Conservation (phyloP, 2,888 invertebrate species). For the Dicyrtomina minuta region DNA sequence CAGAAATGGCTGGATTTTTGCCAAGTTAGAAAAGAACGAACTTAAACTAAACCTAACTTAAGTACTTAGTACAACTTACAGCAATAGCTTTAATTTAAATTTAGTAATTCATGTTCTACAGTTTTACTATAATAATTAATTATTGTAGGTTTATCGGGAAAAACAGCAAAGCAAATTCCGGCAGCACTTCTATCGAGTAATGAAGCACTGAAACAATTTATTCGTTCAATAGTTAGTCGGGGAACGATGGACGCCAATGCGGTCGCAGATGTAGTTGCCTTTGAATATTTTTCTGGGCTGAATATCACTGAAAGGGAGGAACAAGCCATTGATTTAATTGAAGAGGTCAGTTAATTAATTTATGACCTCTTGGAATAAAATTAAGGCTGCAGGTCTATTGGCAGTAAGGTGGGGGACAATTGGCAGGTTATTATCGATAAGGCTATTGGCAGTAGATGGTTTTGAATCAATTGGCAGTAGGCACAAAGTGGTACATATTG, state of each 20-base stretch:
- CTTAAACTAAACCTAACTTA: background rate
- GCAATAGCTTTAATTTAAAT: background rate
- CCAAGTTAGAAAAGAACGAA: constrained; percentile 36
- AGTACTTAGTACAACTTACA: background rate
- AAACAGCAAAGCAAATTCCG: constrained; percentile 17
- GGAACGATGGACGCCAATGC: constrained; percentile 33
- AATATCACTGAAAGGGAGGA: constrained; percentile 43
- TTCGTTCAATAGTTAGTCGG: constrained; percentile 37
- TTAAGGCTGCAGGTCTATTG: too few relatives aligned
- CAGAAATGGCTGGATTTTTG: constrained; percentile 48
- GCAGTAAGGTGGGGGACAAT: too few relatives aligned
- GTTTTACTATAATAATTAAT: too few relatives aligned
- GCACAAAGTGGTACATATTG: too few relatives aligned
- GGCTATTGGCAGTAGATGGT: too few relatives aligned
- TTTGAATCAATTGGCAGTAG: too few relatives aligned
- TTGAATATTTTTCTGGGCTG: constrained; percentile 50
- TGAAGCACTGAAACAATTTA: constrained; percentile 39
- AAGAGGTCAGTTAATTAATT: constrained; percentile 36
- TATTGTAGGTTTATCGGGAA: constrained; percentile 37
- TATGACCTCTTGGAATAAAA: too few relatives aligned
- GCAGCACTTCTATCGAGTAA: constrained; percentile 35
- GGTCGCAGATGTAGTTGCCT: constrained; percentile 39
- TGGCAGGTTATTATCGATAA: too few relatives aligned
- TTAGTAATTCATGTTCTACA: background rate
- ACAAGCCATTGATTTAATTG: constrained; percentile 46